These are phyloP conservation scores for Nothoprocta perdicaria DNA, from an alignment of 2,113 vertebrate species.

Conservation along the genomic window DNA sequence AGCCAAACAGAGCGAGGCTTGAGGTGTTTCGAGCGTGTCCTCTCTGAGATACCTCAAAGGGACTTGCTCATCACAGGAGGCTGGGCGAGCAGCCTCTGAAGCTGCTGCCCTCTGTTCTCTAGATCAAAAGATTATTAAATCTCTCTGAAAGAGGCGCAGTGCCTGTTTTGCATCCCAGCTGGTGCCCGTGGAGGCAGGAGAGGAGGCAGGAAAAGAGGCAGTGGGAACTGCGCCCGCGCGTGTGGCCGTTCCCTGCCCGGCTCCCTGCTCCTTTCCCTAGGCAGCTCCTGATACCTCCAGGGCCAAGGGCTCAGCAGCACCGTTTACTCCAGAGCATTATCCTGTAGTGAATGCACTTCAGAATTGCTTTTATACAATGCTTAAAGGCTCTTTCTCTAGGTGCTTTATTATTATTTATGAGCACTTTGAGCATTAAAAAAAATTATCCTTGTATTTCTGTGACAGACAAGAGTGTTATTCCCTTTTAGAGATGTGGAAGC, in stretches of 20 bases:
- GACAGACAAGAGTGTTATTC: background rate
- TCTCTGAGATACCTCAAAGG: slow-evolving; percentile 21
- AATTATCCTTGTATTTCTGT: background rate
- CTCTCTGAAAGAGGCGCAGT: background rate
- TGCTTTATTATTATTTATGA: background rate
- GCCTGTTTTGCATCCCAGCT: background rate
- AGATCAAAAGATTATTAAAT: slow-evolving; percentile 54
- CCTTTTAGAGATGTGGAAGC: background rate
- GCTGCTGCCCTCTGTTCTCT: slow-evolving; percentile 32
- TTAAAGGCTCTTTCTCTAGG: background rate
- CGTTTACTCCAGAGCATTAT: background rate
- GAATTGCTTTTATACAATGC: background rate
- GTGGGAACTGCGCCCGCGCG: background rate
- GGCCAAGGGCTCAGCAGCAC: background rate
- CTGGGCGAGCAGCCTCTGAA: slow-evolving; percentile 10
- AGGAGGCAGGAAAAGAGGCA: background rate
- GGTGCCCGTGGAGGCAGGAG: background rate
- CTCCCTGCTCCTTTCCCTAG: rapidly evolving
- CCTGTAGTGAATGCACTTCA: background rate
- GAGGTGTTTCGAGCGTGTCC: background rate
- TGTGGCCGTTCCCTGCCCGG: background rate
- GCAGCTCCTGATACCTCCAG: background rate
- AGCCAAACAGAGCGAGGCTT: slow-evolving; percentile 7
- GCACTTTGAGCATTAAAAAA: background rate
- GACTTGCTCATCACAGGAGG: slow-evolving; percentile 16